phyloP scores from a whole-genome alignment of 2,888 invertebrate species.

The Tricholauxania praeusta region DNA sequence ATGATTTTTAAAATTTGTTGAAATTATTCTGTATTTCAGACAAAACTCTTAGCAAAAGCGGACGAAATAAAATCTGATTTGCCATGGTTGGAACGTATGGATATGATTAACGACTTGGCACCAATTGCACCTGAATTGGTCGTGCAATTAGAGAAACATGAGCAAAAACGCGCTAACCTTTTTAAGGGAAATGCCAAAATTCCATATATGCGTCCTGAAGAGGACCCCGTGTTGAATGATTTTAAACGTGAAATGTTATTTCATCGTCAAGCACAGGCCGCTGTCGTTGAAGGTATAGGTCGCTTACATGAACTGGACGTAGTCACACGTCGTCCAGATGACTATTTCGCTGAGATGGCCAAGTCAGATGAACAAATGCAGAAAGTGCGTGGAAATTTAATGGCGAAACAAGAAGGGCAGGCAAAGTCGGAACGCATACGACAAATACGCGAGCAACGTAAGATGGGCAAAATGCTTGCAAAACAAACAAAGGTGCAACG shows the following conservation, averaged over 20 bases:
- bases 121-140: constrained; percentile 88
- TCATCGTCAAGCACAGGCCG: constrained; percentile 88
- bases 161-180: constrained; percentile 75
- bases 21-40: constrained; percentile 48
- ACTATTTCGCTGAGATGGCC: constrained; percentile 99
- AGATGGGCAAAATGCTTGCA: constrained; percentile 92
- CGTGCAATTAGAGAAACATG: constrained; percentile 80
- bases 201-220: constrained; percentile 73
- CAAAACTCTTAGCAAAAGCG: constrained; percentile 75
- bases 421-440: constrained; percentile 91
- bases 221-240: constrained; percentile 89
- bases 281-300: constrained; percentile 84
- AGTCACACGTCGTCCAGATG: constrained; percentile 88
- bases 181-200: constrained; percentile 79
- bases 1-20: neutral
- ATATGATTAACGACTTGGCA: constrained; percentile 81
- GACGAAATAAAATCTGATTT: constrained; percentile 78
- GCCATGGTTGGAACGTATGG: constrained; percentile 89
- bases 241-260: constrained; percentile 91
- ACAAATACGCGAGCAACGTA: constrained; percentile 89
- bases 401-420: constrained; percentile 86
- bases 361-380: constrained; percentile 98
- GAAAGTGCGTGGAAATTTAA: constrained; percentile 85
- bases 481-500: constrained; percentile 86
- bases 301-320: constrained; percentile 81